Evolutionary conservation across 2,113 vertebrate species (phyloP).

Genomic region (Alligator mississippiensis): DNA sequence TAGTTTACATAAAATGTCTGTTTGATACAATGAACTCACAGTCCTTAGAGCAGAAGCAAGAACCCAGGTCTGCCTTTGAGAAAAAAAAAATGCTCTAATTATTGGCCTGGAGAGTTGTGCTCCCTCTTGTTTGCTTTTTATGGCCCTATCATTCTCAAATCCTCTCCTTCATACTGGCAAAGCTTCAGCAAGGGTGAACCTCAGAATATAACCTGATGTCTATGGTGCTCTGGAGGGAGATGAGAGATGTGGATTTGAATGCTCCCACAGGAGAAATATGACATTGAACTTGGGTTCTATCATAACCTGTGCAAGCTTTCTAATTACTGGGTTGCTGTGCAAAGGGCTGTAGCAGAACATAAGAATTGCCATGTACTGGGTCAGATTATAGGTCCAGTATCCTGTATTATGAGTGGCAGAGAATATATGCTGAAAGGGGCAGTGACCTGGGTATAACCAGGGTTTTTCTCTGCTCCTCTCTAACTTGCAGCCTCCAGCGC

Average conservation of each 20-base stretch:
- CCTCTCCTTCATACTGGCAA: background rate
- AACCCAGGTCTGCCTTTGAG: background rate
- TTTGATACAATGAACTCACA: constrained; percentile 5
- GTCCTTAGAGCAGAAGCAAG: background rate
- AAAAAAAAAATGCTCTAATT: background rate
- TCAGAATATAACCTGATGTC: background rate
- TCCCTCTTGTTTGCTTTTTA: background rate
- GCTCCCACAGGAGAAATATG: background rate
- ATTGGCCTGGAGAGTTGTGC: background rate
- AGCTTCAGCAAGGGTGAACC: background rate
- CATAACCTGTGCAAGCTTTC: accelerated
- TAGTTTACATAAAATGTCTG: constrained; percentile 24
- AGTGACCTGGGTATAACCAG: too few relatives aligned
- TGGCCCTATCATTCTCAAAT: background rate
- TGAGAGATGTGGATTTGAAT: background rate
- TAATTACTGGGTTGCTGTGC: background rate
- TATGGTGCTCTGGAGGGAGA: background rate
- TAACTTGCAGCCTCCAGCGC: too few relatives aligned
- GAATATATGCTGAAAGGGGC: too few relatives aligned
- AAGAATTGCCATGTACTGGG: too few relatives aligned
- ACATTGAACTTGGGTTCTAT: background rate
- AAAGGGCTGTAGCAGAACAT: too few relatives aligned
- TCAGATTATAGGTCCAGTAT: too few relatives aligned
- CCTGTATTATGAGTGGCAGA: too few relatives aligned
- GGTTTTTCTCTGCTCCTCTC: too few relatives aligned